Conservation (phyloP, 2,113 vertebrate genomes). For the Pipra filicauda region DNA sequence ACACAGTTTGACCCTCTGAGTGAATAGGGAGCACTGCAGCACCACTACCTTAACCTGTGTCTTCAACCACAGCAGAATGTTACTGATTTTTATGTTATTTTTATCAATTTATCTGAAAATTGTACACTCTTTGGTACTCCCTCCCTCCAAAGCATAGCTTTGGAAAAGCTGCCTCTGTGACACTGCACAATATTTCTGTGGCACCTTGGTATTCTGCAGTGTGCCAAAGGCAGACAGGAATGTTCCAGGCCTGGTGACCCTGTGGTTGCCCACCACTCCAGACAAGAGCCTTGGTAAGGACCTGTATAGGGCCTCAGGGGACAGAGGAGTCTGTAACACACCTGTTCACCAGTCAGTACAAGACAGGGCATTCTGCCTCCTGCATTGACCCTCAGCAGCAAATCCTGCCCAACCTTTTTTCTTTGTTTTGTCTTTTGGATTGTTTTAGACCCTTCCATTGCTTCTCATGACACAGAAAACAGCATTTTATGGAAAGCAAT, state of each 20-base stretch:
- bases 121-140: background rate
- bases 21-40: background rate
- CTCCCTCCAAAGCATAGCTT: background rate
- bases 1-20: background rate
- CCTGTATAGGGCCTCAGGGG: background rate
- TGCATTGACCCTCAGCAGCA: background rate
- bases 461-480: background rate
- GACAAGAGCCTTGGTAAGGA: background rate
- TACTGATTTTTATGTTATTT: background rate
- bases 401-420: background rate
- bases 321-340: background rate
- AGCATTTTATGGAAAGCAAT: background rate
- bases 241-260: background rate
- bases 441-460: background rate
- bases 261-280: background rate
- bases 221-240: background rate
- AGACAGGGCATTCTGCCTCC: background rate
- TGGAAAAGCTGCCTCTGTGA: background rate
- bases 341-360: rapidly evolving
- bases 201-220: background rate
- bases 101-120: background rate
- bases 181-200: background rate
- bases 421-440: background rate
- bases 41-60: background rate
- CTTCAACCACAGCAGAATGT: background rate